These are phyloP conservation scores for Limnephilus lunatus DNA, from an alignment of 2,888 invertebrate species.

Conservation along the genomic window DNA sequence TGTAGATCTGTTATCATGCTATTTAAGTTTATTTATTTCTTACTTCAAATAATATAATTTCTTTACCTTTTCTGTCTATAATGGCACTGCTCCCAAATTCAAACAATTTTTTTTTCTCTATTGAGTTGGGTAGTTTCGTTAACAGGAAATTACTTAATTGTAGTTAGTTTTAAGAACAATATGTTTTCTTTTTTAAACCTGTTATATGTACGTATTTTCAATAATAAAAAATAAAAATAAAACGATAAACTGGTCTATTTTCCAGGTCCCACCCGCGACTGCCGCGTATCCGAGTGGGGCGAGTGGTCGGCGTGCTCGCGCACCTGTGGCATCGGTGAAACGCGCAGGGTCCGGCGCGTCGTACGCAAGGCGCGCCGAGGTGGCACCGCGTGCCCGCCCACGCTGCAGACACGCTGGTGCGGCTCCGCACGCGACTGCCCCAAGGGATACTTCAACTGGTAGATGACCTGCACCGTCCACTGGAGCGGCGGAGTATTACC, in stretches of 20 bases:
- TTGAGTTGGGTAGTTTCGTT: no score
- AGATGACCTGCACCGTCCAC: conserved; percentile 51
- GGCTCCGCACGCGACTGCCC: conserved; percentile 85
- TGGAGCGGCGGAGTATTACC: neutral
- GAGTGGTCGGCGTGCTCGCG: conserved; percentile 92
- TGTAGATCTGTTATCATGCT: no score
- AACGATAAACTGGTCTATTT: conserved; percentile 59
- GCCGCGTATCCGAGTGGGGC: conserved; percentile 91
- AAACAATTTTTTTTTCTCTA: no score
- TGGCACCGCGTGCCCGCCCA: conserved; percentile 89
- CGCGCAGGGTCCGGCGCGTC: conserved; percentile 87
- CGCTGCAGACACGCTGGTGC: conserved; percentile 92
- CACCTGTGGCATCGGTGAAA: conserved; percentile 93
- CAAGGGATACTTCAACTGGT: conserved; percentile 82
- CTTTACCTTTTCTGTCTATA: no score
- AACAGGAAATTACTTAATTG: no score
- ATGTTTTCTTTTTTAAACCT: no score
- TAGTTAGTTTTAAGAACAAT: no score
- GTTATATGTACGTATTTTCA: no score
- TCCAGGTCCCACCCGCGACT: conserved; percentile 84
- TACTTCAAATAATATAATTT: no score
- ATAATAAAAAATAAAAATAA: no score
- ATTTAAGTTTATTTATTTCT: no score
- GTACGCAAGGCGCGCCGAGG: conserved; percentile 87
- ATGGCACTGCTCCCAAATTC: no score